A percentile compares a stretch with the other conserved stretches of the same genome.
Evolutionary conservation across 2,113 vertebrate species (phyloP).

Genomic region (Leucopternis melanops): DNA sequence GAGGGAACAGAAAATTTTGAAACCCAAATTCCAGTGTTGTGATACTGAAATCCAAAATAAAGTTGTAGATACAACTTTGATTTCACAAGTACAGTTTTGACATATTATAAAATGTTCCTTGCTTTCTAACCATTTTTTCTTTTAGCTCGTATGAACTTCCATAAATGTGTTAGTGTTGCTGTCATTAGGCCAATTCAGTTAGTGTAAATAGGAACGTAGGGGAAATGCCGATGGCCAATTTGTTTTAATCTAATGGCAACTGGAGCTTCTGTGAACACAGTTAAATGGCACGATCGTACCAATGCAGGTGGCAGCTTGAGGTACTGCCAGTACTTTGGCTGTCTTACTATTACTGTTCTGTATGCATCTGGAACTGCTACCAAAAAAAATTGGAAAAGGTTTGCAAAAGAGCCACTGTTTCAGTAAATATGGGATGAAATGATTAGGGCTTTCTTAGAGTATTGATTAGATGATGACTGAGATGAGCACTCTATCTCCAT

Average conservation of each 20-base stretch:
- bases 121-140: neutral
- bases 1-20: neutral
- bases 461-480: neutral
- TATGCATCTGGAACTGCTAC: neutral
- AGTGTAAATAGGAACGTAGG: neutral
- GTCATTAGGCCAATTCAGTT: neutral
- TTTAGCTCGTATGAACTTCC: neutral
- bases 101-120: neutral
- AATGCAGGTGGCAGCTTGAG: neutral
- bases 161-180: neutral
- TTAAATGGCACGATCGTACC: neutral
- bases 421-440: neutral
- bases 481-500: neutral
- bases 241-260: neutral
- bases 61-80: neutral
- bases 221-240: neutral
- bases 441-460: neutral
- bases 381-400: neutral
- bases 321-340: neutral
- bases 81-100: neutral
- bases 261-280: neutral
- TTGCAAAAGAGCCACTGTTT: neutral
- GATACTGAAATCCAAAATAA: neutral
- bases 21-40: neutral
- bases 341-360: neutral